These are phyloP conservation scores for Heliconius sara DNA, from an alignment of 2,888 invertebrate genomes.

Conservation along the genomic window DNA sequence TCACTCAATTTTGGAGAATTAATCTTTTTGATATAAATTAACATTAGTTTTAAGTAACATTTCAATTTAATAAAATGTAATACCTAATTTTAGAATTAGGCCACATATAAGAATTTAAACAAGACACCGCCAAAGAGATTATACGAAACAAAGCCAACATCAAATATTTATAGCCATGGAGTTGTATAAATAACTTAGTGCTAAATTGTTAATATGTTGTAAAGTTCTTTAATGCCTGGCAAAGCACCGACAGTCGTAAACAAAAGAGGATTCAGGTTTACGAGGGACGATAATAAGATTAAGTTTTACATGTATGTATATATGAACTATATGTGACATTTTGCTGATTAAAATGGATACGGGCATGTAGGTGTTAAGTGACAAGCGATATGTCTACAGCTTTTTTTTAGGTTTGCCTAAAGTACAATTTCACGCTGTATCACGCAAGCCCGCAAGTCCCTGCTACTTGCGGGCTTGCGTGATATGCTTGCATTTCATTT, in stretches of 20 bases:
- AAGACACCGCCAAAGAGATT: neutral
- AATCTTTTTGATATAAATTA: no score
- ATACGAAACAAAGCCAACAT: neutral
- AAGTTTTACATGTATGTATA: conserved; percentile 15
- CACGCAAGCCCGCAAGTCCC: no score
- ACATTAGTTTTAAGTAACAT: no score
- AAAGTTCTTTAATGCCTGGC: conserved; percentile 45
- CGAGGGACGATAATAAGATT: conserved; percentile 34
- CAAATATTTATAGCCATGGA: conserved; percentile 1
- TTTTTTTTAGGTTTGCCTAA: neutral
- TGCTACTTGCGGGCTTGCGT: no score
- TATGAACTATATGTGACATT: conserved; percentile 2
- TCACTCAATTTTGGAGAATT: no score
- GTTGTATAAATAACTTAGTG: conserved; percentile 21
- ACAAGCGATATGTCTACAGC: neutral
- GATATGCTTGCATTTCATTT: no score
- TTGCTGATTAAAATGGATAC: conserved; percentile 7
- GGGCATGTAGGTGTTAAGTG: neutral
- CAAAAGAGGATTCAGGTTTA: conserved; percentile 47
- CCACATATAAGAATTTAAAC: neutral
- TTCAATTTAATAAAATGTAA: no score
- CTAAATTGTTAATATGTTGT: conserved; percentile 46
- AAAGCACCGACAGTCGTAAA: conserved; percentile 47
- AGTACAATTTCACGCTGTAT: no score
- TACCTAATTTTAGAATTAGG: no score